Conservation (phyloP, 2,113 vertebrate species). For the Mobula birostris region DNA sequence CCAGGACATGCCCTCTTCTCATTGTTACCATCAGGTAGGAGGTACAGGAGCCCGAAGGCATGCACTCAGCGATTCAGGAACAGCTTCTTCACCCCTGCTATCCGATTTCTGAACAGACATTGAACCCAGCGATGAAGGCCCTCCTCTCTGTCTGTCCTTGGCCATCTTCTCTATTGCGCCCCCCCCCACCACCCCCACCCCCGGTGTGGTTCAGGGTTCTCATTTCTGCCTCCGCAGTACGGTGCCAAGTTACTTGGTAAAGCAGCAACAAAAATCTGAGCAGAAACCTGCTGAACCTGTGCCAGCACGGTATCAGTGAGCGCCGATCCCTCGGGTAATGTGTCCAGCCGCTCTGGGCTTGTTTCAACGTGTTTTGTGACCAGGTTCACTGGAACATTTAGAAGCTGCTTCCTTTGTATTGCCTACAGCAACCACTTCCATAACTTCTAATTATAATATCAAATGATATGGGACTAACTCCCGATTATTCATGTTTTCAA, state of each 20-base stretch:
- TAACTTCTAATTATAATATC: neutral
- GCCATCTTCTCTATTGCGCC: no score
- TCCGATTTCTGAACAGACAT: no score
- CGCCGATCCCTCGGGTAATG: neutral
- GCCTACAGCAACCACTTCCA: accelerated
- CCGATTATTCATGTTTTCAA: neutral
- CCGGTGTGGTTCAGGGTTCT: no score
- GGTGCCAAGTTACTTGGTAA: neutral
- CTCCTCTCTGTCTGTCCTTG: no score
- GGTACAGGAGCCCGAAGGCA: no score
- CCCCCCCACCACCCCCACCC: no score
- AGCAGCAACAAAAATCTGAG: neutral
- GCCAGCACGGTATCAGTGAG: neutral
- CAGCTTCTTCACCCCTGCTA: no score
- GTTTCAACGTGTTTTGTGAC: neutral
- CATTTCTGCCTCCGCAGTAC: no score
- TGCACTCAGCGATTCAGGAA: no score
- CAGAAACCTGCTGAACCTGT: neutral
- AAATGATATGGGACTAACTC: neutral
- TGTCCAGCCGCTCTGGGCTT: neutral
- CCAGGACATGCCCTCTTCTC: no score
- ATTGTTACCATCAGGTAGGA: no score
- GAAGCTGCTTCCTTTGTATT: neutral
- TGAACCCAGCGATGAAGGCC: no score
- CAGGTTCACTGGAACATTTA: neutral